Evolutionary conservation across 2,797 vertebrate species (phyloP), one percentile per base, ranked within the genome.

Genomic region (Cossypha heuglini): DNA sequence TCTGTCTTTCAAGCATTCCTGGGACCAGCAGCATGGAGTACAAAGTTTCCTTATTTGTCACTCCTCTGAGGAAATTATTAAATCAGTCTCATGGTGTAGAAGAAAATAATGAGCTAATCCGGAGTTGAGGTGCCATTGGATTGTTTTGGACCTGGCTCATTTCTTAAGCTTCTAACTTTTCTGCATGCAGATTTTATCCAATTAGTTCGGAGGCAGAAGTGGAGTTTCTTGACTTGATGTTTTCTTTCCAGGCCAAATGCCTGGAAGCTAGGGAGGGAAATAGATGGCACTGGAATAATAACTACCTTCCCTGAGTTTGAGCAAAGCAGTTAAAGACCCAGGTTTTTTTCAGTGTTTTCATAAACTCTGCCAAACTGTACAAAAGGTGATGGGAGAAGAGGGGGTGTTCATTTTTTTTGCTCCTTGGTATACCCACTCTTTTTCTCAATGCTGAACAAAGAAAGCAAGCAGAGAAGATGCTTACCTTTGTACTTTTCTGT

Each of bases 181-280:
- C 76, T 82, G 73, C 93, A 80, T 94, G 91, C 79, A 94, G 82
- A 94, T 91, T 88, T 88, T 95, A 93, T 86, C 94, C 96, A 95
- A 86, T 94, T 96, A 96, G 73, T 78, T 95, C 0, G 0, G 79
- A 91, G 87, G 85, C 79, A 96, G 78, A 83, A 90, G 73, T 1
- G 81, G 74, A 67, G 55, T 93, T 91, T 94, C 79, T 94, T 83
- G 72, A 91, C 83, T 96, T 66, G 33, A 80, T 86, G 91, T 96
- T 90, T 94, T 74, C 81, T 94, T 94, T 88, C 75, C 72, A 91
- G 69, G 92, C 96, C 95, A 96, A 96, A 96, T 95, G 93, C 96
- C 95, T 94, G 87, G 91, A 80, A 93, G 95, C 93, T 88, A 93
- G 86, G 93, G 95, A 95, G 94, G 93, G 79, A 96, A 82, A 57